Evolutionary conservation across 2,888 invertebrate species (phyloP).

Genomic region (Dusona sp.): DNA sequence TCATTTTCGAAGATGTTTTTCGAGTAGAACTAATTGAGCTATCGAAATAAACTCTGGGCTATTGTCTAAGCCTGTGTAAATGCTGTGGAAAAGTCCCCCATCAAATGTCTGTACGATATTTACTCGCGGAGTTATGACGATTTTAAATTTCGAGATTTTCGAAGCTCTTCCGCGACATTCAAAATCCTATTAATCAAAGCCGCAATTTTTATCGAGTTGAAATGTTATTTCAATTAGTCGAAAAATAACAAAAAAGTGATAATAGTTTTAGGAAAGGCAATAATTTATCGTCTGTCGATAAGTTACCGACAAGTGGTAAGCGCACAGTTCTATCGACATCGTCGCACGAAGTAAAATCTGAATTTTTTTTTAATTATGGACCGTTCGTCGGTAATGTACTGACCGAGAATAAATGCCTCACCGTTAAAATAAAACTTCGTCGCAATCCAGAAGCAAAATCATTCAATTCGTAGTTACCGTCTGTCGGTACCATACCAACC

Average conservation of each 20-base stretch:
- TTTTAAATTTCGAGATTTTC: not conserved
- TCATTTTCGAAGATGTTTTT: too few relatives aligned
- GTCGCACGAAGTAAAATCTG: not conserved
- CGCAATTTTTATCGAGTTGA: too few relatives aligned
- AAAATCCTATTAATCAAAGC: not conserved
- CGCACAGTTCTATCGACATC: not conserved
- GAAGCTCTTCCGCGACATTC: not conserved
- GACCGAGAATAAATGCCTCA: not conserved
- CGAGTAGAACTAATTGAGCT: too few relatives aligned
- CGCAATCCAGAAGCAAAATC: not conserved
- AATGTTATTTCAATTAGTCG: too few relatives aligned
- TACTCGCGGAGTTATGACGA: not conserved
- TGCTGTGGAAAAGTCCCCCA: not conserved
- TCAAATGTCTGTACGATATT: not conserved
- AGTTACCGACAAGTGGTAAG: constrained; percentile 9
- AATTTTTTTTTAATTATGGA: not conserved
- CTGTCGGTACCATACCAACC: not conserved
- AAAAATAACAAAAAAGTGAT: not conserved
- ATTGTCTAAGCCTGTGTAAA: too few relatives aligned
- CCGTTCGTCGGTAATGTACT: not conserved
- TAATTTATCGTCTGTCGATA: not conserved
- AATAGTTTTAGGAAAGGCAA: not conserved
- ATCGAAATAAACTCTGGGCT: too few relatives aligned
- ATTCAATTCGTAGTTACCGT: not conserved
- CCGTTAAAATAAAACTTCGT: too few relatives aligned